phyloP scores from a whole-genome alignment of 2,888 invertebrate species.

The Gari tellinella region DNA sequence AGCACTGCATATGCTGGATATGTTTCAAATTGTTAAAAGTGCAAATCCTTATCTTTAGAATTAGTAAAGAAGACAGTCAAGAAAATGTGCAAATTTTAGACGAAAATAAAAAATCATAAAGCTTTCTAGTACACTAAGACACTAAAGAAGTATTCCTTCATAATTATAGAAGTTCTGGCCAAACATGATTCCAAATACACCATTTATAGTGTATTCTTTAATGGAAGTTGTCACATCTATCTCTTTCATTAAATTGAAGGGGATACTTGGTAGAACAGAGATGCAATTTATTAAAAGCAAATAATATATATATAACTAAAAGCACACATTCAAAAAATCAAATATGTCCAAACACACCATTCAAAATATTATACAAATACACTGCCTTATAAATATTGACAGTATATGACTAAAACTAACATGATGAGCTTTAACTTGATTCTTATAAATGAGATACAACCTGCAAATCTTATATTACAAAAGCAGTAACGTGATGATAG shows the following conservation, averaged over 20 bases:
- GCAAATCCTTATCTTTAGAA: slow-evolving; percentile 20
- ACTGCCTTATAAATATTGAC: no score
- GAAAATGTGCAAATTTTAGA: slow-evolving; percentile 26
- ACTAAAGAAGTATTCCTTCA: slow-evolving; percentile 42
- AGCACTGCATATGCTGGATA: no score
- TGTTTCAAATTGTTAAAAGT: no score
- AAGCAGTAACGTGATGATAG: no score
- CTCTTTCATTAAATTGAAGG: slow-evolving; percentile 13
- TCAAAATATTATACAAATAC: no score
- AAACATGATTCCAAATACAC: background rate
- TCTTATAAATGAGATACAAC: no score
- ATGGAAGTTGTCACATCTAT: no score
- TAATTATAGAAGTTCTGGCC: background rate
- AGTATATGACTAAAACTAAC: no score
- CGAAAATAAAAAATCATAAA: slow-evolving; percentile 29
- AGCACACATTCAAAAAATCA: slow-evolving; percentile 12
- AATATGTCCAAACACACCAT: slow-evolving; percentile 12
- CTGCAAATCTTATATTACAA: no score
- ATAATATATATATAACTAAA: slow-evolving; percentile 11
- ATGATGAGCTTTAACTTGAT: no score
- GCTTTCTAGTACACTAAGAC: slow-evolving; percentile 30
- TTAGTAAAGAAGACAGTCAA: slow-evolving; percentile 26
- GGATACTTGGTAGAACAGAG: slow-evolving; percentile 32
- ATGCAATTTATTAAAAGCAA: slow-evolving; percentile 15
- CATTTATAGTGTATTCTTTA: background rate